Conservation (phyloP, 2,113 vertebrate species). For the Aphelocoma coerulescens region DNA sequence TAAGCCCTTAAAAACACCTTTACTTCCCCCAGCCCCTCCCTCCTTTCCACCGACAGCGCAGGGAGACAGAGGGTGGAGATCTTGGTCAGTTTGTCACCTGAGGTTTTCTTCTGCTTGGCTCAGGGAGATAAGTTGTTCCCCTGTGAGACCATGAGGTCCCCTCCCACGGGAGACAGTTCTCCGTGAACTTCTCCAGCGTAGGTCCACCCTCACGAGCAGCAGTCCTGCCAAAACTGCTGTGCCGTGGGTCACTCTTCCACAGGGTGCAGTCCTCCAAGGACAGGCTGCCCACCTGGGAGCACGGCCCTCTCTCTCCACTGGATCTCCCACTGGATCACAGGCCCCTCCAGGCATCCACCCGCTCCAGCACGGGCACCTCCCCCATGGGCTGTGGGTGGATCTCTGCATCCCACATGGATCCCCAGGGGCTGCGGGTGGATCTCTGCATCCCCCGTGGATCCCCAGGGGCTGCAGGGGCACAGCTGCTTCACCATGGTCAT, state of each 20-base stretch:
- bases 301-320: background rate
- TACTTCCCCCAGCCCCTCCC: no score
- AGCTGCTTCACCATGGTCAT: background rate
- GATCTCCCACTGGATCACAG: background rate
- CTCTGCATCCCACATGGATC: no score
- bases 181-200: background rate
- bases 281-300: background rate
- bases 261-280: background rate
- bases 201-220: background rate
- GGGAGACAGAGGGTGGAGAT: no score
- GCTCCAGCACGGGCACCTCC: no score
- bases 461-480: background rate
- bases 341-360: no score
- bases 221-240: background rate
- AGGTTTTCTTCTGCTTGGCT: no score
- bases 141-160: no score
- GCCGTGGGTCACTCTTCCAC: background rate
- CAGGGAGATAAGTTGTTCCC: no score
- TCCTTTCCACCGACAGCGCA: no score
- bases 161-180: background rate
- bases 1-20: background rate
- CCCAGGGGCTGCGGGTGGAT: no score
- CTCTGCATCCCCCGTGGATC: no score
- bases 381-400: background rate
- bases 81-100: no score